Percentiles rank a stretch among this genome's conserved stretches.
These are phyloP conservation scores for Drosophila austrosaltans DNA, from an alignment of 2,888 invertebrate genomes.

Conservation along the genomic window DNA sequence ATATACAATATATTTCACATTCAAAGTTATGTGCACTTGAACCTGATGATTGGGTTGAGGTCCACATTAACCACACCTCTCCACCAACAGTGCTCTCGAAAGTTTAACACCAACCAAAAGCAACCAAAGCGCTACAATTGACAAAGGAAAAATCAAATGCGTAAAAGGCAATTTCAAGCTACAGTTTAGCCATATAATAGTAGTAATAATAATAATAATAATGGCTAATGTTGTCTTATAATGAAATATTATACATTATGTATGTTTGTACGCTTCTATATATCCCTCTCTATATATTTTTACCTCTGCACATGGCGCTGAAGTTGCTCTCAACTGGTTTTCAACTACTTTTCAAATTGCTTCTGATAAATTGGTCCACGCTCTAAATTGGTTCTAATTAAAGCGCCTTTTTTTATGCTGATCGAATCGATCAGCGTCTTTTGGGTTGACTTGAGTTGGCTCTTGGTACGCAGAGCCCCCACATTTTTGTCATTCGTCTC, in stretches of 20 bases:
- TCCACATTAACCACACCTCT: slow-evolving; percentile 54
- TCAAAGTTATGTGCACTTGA: slow-evolving; percentile 67
- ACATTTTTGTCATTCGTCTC: slow-evolving; percentile 65
- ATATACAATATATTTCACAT: slow-evolving; percentile 14
- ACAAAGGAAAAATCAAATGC: slow-evolving; percentile 71
- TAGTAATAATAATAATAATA: slow-evolving; percentile 52
- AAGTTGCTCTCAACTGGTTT: slow-evolving; percentile 77
- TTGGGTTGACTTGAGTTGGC: slow-evolving; percentile 24
- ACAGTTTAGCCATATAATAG: slow-evolving; percentile 38
- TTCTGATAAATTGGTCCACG: slow-evolving; percentile 77
- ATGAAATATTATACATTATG: slow-evolving; percentile 27
- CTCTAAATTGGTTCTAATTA: slow-evolving; percentile 77
- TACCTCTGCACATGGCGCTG: slow-evolving; percentile 58
- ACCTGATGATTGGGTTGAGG: slow-evolving; percentile 52
- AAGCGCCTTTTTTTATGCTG: slow-evolving; percentile 66
- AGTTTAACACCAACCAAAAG: slow-evolving; percentile 24
- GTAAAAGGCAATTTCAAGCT: slow-evolving; percentile 62
- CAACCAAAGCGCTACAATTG: slow-evolving; percentile 53
- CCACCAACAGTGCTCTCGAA: slow-evolving; percentile 21
- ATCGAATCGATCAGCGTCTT: slow-evolving; percentile 69
- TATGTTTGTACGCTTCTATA: too few species aligned
- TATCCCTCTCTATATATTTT: neutral
- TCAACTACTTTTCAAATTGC: slow-evolving; percentile 77
- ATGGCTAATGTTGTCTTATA: slow-evolving; percentile 61
- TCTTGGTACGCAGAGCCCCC: slow-evolving; percentile 25